Base-by-base conservation (phyloP, 2,888 invertebrate genomes). In the Apotomis capreana region DNA sequence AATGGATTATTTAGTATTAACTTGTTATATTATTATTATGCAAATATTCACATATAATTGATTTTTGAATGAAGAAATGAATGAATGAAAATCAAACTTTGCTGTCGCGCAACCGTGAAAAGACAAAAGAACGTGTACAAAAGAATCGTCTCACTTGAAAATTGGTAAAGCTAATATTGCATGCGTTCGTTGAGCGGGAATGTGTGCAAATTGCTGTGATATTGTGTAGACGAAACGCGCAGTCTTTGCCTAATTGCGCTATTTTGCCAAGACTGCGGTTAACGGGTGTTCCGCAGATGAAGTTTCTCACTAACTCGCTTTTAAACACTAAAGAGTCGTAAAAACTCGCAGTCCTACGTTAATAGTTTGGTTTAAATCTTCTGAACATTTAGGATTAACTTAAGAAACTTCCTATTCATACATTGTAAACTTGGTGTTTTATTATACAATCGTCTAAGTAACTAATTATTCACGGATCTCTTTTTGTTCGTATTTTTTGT, bases 311-410 rank as follows among this genome's bases (percentile, higher is more conserved):
- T 58, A 72, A 72, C 68, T 63, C 44, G 68, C 68, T 62, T 68
- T 72, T 72, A 59, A 71, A 71, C 57, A 71, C 67, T 58, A 61
- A 68, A 62, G 58, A 72, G 59, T 58, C 68, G 58, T 72, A 68
- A 72, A 71, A 63, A 72, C 58, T 68, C 36, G 55, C 10, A 68
- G 51, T 68, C 54, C 8, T 26, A 46, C 63, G 15, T 49, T 58
- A 63, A 63, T 68, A 62, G 58, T 52, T 62, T 68, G 61, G 13
- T 49, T 62, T 58, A 58, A 58, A 52, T 52, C 13, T 60, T 58
- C 9, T n/a, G 52, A 12, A 49, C 49, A 70, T 60, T 46, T 59
- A 5, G 37, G 36, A 36, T 58, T 52, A 55, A n/a, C 3, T 55
- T 55, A 46, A 0, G 10, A 9, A 9, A 40, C 15, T 13, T 15